Conservation (phyloP, 2,888 invertebrate species). For the Megalurothrips usitatus region DNA sequence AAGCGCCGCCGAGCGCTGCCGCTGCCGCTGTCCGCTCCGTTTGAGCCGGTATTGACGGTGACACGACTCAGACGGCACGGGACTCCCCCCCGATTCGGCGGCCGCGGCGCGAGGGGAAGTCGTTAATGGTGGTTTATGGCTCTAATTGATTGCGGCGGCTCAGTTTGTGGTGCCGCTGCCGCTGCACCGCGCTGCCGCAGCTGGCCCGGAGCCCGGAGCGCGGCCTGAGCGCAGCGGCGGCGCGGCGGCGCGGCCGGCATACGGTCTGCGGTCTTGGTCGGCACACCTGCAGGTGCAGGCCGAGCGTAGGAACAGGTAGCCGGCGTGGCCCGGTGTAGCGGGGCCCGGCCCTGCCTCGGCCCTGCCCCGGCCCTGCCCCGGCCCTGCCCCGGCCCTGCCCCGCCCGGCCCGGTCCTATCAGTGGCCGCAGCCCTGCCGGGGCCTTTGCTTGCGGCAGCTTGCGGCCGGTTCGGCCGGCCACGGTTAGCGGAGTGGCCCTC, state of each 20-base stretch:
- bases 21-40: no score
- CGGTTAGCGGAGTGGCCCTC: neutral
- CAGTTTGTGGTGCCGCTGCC: neutral
- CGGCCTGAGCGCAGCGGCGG: neutral
- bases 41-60: no score
- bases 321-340: neutral
- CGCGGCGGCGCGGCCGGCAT: neutral
- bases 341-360: neutral
- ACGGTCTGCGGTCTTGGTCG: constrained; percentile 15
- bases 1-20: no score
- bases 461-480: neutral
- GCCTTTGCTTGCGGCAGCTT: no score
- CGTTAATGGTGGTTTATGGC: no score
- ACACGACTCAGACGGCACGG: no score
- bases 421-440: neutral
- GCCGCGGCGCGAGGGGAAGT: no score
- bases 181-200: neutral
- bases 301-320: neutral
- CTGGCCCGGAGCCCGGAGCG: neutral
- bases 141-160: neutral
- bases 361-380: neutral
- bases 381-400: neutral
- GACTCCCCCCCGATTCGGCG: no score
- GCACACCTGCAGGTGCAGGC: constrained; percentile 17
- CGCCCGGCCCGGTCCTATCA: neutral